Evolutionary conservation across 2,113 vertebrate genomes (phyloP).

Genomic region (Cyanoramphus novaezelandiae): DNA sequence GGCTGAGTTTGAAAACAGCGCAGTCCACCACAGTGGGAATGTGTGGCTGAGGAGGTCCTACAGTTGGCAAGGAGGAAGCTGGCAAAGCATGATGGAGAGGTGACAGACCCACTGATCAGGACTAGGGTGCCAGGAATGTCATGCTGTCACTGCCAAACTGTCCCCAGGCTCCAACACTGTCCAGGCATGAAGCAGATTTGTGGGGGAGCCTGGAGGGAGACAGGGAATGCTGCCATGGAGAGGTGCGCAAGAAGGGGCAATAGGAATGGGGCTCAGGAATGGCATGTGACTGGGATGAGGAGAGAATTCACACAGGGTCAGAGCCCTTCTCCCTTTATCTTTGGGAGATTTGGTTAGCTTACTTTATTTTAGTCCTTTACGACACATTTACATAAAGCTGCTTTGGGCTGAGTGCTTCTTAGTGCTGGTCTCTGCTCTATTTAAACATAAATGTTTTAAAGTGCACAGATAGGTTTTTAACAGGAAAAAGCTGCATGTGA

Average conservation of each 20-base stretch:
- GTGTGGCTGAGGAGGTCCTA: background rate
- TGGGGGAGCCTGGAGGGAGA: background rate
- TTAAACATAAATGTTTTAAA: constrained; percentile 72
- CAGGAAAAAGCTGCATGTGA: constrained; percentile 54
- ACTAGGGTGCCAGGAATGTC: background rate
- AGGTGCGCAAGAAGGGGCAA: background rate
- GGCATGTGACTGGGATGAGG: background rate
- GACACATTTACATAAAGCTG: constrained; percentile 69
- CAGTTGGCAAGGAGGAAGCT: background rate
- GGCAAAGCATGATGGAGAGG: background rate
- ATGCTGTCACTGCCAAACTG: background rate
- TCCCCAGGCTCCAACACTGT: background rate
- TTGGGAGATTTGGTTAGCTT: constrained; percentile 62
- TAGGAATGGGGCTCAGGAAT: background rate
- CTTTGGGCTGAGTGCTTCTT: constrained; percentile 75
- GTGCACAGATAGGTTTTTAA: constrained; percentile 48
- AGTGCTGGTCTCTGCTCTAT: constrained; percentile 60
- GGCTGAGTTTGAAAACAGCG: background rate
- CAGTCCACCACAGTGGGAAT: background rate
- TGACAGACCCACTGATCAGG: background rate
- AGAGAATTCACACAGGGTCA: constrained; percentile 15
- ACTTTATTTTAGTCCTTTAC: constrained; percentile 69
- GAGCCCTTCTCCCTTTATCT: constrained; percentile 52
- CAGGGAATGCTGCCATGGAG: background rate
- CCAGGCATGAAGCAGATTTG: background rate